These are phyloP conservation scores for Saguinus imperator DNA, from an alignment of 2,113 vertebrate genomes.

Conservation along the genomic window DNA sequence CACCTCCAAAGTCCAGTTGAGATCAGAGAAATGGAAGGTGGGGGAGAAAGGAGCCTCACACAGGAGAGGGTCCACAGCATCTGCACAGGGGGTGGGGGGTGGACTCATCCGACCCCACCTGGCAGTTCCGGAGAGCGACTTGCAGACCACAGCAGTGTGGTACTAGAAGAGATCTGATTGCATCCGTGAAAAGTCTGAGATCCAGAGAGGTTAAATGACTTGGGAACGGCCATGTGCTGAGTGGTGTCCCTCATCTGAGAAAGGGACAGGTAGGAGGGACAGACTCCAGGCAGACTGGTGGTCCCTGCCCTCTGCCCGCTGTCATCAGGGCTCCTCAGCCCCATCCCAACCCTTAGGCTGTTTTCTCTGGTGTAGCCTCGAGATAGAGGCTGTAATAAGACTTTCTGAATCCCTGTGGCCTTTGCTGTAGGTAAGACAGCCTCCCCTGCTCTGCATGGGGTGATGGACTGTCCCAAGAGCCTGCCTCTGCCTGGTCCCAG, in stretches of 20 bases:
- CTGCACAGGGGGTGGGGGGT: too few relatives aligned
- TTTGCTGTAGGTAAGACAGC: neutral
- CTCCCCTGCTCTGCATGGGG: fast-evolving
- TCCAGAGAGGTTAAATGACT: neutral
- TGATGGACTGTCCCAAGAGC: neutral
- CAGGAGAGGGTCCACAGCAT: fast-evolving
- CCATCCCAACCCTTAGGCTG: neutral
- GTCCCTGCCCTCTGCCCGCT: neutral
- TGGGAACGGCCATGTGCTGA: neutral
- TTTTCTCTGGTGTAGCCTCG: neutral
- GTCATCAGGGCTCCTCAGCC: too few relatives aligned
- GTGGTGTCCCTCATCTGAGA: neutral
- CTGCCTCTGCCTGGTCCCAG: neutral
- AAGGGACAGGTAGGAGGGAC: neutral
- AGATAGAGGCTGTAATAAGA: neutral
- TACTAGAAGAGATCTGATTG: neutral
- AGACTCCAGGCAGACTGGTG: neutral
- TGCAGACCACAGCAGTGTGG: neutral
- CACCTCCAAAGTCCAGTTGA: neutral
- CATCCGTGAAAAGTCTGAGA: neutral
- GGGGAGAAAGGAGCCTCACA: neutral
- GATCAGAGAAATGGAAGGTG: neutral
- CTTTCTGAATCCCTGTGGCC: neutral
- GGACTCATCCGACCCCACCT: neutral
- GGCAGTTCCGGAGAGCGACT: neutral